Percentiles rank a stretch among this genome's conserved stretches.
Evolutionary conservation across 2,113 vertebrate species (phyloP).

Genomic region (Verasper variegatus): DNA sequence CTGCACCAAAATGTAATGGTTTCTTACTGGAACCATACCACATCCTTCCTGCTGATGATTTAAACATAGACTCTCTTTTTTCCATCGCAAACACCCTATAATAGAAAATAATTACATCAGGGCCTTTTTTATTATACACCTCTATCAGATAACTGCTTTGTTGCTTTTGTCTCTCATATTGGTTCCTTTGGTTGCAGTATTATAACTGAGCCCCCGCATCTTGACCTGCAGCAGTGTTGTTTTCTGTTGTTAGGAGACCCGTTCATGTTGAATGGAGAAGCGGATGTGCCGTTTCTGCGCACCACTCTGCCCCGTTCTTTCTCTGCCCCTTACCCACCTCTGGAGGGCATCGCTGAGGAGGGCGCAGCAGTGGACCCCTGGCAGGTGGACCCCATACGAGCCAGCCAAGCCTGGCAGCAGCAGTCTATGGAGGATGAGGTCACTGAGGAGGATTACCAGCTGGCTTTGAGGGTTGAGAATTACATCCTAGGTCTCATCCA

Average conservation of each 20-base stretch:
- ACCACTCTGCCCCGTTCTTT: constrained; percentile 85
- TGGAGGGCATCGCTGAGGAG: constrained; percentile 82
- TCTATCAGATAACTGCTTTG: no score
- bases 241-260: constrained; percentile 67
- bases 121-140: no score
- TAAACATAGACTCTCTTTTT: no score
- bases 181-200: not conserved
- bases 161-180: not conserved
- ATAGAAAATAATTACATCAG: no score
- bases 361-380: constrained; percentile 73
- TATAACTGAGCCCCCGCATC: not conserved
- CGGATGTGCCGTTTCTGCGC: constrained; percentile 54
- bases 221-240: not conserved
- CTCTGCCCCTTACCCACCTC: constrained; percentile 86
- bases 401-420: constrained; percentile 41
- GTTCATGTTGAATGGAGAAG: constrained; percentile 64
- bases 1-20: no score
- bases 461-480: constrained; percentile 84
- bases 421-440: constrained; percentile 49
- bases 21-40: no score
- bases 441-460: constrained; percentile 76
- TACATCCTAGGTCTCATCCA: constrained; percentile 90
- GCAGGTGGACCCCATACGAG: constrained; percentile 60
- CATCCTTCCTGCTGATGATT: no score
- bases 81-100: no score